phyloP scores from a whole-genome alignment of 2,888 invertebrate species.

The Amblyjoppa fuscipennis region DNA sequence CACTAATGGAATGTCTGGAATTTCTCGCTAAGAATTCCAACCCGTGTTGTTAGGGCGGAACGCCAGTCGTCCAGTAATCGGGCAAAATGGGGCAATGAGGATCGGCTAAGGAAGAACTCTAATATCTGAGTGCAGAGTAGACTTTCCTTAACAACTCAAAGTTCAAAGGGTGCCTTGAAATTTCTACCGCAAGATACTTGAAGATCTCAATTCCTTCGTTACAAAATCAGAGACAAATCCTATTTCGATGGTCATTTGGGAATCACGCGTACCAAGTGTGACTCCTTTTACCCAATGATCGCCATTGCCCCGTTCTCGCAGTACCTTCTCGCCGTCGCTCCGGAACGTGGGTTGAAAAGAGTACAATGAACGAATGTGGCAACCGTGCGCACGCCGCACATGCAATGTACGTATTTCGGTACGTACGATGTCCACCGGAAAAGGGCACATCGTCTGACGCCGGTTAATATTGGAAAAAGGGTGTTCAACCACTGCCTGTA shows the following conservation, averaged over 20 bases:
- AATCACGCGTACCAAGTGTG: not conserved
- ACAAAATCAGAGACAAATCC: not conserved
- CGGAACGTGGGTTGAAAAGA: not conserved
- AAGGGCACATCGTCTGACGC: conserved; percentile 14
- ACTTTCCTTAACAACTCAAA: not conserved
- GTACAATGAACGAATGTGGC: not conserved
- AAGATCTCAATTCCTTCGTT: not conserved
- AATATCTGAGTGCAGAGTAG: not conserved
- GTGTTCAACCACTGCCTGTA: not conserved
- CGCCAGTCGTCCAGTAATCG: not conserved
- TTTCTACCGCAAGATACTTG: not conserved
- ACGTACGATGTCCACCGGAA: not conserved
- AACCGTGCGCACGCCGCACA: not conserved
- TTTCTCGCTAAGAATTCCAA: not conserved
- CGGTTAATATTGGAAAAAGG: conserved; percentile 19
- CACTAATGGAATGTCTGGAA: not conserved
- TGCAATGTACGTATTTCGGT: not conserved
- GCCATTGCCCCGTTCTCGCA: not conserved
- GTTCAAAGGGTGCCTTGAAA: not conserved
- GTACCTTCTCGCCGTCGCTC: not conserved
- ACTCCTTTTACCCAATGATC: not conserved
- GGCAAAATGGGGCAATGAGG: not conserved
- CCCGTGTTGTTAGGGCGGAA: not conserved
- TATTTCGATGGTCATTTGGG: not conserved
- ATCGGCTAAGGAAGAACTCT: not conserved